Evolutionary conservation across 2,888 invertebrate genomes (phyloP), one percentile per base, ranked within the genome.

Genomic region (Andrena flavipes): DNA sequence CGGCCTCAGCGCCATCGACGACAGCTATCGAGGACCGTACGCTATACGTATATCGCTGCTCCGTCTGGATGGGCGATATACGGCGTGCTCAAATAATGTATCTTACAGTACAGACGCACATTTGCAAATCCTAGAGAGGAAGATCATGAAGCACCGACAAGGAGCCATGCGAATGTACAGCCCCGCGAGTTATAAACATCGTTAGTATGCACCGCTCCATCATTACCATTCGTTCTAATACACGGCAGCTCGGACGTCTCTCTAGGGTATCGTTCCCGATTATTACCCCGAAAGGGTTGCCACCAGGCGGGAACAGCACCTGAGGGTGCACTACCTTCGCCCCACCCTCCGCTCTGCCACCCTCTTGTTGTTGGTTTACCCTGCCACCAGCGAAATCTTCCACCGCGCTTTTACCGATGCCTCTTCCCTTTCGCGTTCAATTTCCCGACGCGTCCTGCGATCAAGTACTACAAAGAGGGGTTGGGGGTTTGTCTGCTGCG

Each of bases 271-370:
- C 93, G 92, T 93, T 93, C 90, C 86, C 91, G 92, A 92, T 93
- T 93, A 93, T 93, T 93, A 93, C 92, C 84, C 90, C 90, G 90
- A 93, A 93, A 93, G 93, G 93, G 93, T 93, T 93, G 90, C 89
- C 80, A 81, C 89, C 87, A 80, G 79, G 71, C 85, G 84, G 88
- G 87, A 93, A 93, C 90, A 91, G 91, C 89, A 93, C 93, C 93
- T 93, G 91, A 91, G 93, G 93, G 93, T 93, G 91, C 88, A 91
- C 89, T 91, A 91, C 84, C 87, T 82, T 81, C 76, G 60, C 76
- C 63, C 73, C 65, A 23, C 16, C 75, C 60, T 76, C 30, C 62
- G 51, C 48, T 71, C 56, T 29, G 67, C 49, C 84, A 84, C 78
- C 82, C 90, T 81, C 74, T 84, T 56, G 48, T 87, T 69, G 67